These are phyloP conservation scores for Paratilapia polleni DNA, from an alignment of 2,113 vertebrate genomes.

Conservation along the genomic window DNA sequence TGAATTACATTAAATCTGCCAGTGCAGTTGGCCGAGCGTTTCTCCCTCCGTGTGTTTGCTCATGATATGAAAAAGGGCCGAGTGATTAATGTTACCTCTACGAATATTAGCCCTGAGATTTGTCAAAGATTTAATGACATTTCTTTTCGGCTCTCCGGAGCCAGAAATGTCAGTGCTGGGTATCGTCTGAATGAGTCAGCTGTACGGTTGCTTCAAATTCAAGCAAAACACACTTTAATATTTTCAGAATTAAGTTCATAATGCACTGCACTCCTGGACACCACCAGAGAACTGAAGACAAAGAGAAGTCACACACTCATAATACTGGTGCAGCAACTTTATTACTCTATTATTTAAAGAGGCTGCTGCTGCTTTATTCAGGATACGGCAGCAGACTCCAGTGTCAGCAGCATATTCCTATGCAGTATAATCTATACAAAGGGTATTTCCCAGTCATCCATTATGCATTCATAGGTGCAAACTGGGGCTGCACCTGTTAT, in stretches of 20 bases:
- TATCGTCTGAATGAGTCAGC: constrained; percentile 32
- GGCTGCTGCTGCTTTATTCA: constrained; percentile 12
- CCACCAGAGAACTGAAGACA: constrained; percentile 37
- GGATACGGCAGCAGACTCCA: not conserved
- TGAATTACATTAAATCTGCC: constrained; percentile 45
- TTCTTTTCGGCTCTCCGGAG: constrained; percentile 25
- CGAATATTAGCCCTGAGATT: constrained; percentile 47
- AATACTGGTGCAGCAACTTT: constrained; percentile 13
- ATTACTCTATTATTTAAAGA: constrained; percentile 17
- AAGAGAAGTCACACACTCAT: constrained; percentile 25
- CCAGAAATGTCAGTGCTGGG: constrained; percentile 34
- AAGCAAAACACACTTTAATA: constrained; percentile 51
- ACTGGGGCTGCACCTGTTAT: not conserved
- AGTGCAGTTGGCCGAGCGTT: not conserved
- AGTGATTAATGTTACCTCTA: constrained; percentile 55
- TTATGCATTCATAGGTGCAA: not conserved
- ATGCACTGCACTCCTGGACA: constrained; percentile 18
- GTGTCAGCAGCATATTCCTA: not conserved
- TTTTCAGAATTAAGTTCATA: constrained; percentile 42
- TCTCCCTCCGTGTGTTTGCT: constrained; percentile 45
- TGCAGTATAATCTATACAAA: not conserved
- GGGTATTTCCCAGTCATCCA: not conserved
- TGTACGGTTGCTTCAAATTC: constrained; percentile 24
- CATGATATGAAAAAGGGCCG: constrained; percentile 26
- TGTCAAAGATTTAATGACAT: constrained; percentile 48